Percentiles rank a stretch among this genome's conserved stretches.
phyloP scores from a whole-genome alignment of 2,888 invertebrate species.

The Biston betularia region DNA sequence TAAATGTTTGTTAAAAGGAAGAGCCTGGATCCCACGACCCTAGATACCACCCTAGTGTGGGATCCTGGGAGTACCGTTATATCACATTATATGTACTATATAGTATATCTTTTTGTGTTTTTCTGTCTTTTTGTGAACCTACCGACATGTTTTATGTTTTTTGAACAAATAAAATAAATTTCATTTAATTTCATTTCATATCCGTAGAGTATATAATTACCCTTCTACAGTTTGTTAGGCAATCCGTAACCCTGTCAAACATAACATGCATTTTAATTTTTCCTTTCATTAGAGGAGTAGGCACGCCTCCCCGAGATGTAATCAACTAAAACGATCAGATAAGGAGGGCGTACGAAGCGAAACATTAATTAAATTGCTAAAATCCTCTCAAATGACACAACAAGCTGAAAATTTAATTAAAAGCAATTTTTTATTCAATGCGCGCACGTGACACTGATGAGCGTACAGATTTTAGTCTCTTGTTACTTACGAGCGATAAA shows the following conservation, averaged over 20 bases:
- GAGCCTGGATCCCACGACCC: too few relatives aligned
- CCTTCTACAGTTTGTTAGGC: too few relatives aligned
- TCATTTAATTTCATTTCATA: too few relatives aligned
- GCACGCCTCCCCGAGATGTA: conserved; percentile 22
- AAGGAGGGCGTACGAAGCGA: conserved; percentile 21
- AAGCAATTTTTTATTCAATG: conserved; percentile 23
- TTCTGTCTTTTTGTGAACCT: too few relatives aligned
- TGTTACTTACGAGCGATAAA: conserved; percentile 19
- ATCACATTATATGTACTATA: too few relatives aligned
- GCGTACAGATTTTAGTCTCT: conserved; percentile 19
- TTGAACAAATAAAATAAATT: too few relatives aligned
- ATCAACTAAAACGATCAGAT: conserved; percentile 35
- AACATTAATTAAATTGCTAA: conserved; percentile 32
- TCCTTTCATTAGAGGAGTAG: background rate
- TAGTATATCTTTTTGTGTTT: too few relatives aligned
- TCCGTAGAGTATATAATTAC: too few relatives aligned
- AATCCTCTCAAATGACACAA: conserved; percentile 31
- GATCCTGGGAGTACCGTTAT: too few relatives aligned
- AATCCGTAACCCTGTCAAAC: background rate
- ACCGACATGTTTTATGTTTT: too few relatives aligned
- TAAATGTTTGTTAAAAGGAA: too few relatives aligned
- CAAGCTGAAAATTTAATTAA: conserved; percentile 29
- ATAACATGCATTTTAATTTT: conserved; percentile 4
- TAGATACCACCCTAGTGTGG: too few relatives aligned
- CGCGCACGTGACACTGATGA: conserved; percentile 28